Evolutionary conservation across 2,797 vertebrate genomes (phyloP).

Genomic region (Linurgus olivaceus): DNA sequence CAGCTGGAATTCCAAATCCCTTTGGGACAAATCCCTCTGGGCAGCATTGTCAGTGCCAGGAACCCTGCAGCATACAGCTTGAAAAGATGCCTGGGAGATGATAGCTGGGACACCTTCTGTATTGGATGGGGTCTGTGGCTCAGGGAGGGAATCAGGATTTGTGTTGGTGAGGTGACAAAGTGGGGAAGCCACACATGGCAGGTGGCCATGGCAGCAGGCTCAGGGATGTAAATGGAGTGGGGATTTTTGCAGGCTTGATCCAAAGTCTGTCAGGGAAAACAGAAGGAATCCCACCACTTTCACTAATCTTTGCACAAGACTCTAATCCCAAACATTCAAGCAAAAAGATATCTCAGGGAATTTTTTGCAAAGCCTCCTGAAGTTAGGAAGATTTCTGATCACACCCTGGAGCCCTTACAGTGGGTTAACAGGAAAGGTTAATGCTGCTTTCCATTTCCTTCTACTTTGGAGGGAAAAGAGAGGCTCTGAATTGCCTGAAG

Average conservation of each 20-base stretch:
- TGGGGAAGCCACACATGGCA: background rate
- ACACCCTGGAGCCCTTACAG: background rate
- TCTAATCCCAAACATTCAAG: background rate
- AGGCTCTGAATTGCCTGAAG: background rate
- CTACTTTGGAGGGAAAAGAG: background rate
- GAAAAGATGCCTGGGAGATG: background rate
- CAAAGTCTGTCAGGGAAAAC: background rate
- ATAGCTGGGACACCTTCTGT: background rate
- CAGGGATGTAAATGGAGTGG: background rate
- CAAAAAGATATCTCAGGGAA: background rate
- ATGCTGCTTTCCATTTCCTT: constrained; percentile 5
- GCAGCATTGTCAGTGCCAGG: background rate
- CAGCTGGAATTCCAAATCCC: background rate
- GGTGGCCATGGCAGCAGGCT: background rate
- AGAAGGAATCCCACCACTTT: background rate
- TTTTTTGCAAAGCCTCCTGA: background rate
- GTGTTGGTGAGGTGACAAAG: background rate
- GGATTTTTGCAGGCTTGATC: background rate
- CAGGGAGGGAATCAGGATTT: background rate
- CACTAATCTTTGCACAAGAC: background rate
- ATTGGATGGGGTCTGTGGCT: background rate
- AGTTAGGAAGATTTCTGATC: constrained; percentile 10
- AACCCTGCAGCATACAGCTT: background rate
- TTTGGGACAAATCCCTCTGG: background rate
- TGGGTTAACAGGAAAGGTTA: constrained; percentile 13